phyloP scores from a whole-genome alignment of 2,797 vertebrate genomes.

The Zenarchopterus dispar region DNA sequence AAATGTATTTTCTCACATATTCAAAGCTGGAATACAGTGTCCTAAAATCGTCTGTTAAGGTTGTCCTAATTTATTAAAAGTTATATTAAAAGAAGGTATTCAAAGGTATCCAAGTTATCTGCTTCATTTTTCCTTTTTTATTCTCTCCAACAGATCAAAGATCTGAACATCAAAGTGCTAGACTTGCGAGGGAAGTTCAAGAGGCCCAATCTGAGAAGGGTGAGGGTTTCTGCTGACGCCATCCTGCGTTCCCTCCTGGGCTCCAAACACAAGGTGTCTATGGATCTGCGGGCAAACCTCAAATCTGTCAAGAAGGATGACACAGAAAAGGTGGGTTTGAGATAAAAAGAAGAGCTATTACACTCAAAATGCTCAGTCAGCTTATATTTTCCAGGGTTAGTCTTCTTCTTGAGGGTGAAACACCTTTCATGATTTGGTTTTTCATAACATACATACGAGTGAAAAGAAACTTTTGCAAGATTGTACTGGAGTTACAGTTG shows the following conservation, averaged over 20 bases:
- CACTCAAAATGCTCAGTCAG: not conserved
- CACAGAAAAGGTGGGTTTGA: slow-evolving; percentile 89
- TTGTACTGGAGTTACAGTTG: too few species aligned
- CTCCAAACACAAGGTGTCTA: slow-evolving; percentile 97
- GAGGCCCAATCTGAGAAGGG: slow-evolving; percentile 89
- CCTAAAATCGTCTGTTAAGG: too few species aligned
- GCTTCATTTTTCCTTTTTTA: not conserved
- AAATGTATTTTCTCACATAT: not conserved
- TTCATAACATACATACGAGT: not conserved
- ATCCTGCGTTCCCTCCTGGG: slow-evolving; percentile 95
- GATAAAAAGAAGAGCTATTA: not conserved
- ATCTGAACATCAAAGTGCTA: slow-evolving; percentile 94
- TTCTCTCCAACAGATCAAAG: slow-evolving; percentile 87
- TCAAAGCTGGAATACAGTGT: not conserved
- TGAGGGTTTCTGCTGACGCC: slow-evolving; percentile 93
- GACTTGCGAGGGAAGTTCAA: slow-evolving; percentile 97
- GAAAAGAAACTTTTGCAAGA: too few species aligned
- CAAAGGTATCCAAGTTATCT: slow-evolving; percentile 1
- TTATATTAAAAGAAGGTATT: not conserved
- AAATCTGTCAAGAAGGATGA: slow-evolving; percentile 99
- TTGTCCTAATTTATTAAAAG: too few species aligned
- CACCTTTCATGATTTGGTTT: not conserved
- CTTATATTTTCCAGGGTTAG: too few species aligned
- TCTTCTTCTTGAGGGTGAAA: not conserved
- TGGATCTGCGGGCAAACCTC: slow-evolving; percentile 95